Base-by-base conservation (phyloP, 2,888 invertebrate genomes). In the Hirudinaria manillensis region DNA sequence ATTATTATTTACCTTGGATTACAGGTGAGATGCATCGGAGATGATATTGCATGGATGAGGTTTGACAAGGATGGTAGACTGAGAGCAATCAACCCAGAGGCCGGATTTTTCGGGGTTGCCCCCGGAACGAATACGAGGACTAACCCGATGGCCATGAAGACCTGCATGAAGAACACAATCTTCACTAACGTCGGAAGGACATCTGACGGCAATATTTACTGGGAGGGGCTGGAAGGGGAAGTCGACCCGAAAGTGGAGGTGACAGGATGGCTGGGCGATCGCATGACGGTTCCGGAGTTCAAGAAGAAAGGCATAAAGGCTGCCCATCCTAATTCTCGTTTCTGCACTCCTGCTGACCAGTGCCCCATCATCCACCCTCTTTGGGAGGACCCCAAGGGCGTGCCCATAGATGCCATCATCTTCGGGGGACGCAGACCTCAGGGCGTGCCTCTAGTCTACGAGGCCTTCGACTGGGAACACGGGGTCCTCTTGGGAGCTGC, bases 371-470 rank as follows among this genome's bases (percentile, higher is more conserved):
- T 82, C 67, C 80, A 81, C 75, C 78, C 79, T 32, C 53, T 67
- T 24, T 81, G 81, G 81, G 79, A 82, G 77, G 78, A 79, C 45
- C 80, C 81, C 27, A 76, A 79, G 70, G 81, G 81, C 13, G 81
- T 81, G 34, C 81, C 81, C n/a, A 82, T 81, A 61, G 79, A 80
- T 67, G 81, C 81, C 53, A 81, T 81, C 65, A 70, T 81, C 19
- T 82, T 82, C 70, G 81, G 81, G n/a, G 81, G 81, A 2, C 77
- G 81, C n/a, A 76, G 81, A 45, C 81, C 81, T 3, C 73, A 78
- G 72, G 81, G 80, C 10, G 81, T 83, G n/a, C 84, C 84, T 13
- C 78, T 85, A 76, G 82, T 84, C 70, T 79, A 78, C 71, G 84
- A 84, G 77, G 73, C 81, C 13, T 78, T 78, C 75, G 78, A 75